Evolutionary conservation across 2,113 vertebrate genomes (phyloP).

Genomic region (Centropus unirufus): DNA sequence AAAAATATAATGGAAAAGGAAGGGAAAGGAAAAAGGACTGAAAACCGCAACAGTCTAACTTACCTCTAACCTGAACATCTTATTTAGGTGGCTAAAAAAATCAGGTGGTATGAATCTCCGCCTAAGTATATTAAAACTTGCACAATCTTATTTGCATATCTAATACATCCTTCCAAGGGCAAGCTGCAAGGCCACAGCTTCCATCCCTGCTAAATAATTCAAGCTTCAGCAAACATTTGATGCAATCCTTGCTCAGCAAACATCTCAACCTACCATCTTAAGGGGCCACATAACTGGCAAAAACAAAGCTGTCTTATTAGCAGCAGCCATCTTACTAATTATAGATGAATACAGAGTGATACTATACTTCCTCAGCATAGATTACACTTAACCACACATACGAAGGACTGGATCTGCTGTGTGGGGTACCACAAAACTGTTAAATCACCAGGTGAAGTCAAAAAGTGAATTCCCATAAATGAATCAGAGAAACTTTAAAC

Average conservation of each 20-base stretch:
- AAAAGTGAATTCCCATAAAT: background rate
- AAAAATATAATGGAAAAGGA: background rate
- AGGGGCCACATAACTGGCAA: background rate
- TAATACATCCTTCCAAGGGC: background rate
- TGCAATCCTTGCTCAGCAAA: background rate
- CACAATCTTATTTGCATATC: background rate
- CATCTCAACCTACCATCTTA: background rate
- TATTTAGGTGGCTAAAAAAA: background rate
- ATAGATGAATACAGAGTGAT: background rate
- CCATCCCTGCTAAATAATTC: background rate
- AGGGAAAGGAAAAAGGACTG: background rate
- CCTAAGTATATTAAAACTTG: background rate
- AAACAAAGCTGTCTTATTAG: background rate
- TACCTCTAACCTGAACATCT: background rate
- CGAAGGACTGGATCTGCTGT: rapidly evolving
- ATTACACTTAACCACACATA: background rate
- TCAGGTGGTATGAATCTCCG: background rate
- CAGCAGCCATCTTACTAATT: background rate
- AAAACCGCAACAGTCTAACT: background rate
- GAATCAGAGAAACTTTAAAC: background rate
- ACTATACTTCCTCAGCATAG: background rate
- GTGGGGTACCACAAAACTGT: background rate
- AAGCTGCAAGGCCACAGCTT: background rate
- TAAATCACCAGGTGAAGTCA: background rate
- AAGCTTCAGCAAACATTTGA: background rate